phyloP scores from a whole-genome alignment of 2,113 vertebrate genomes.

The Eptesicus fuscus region DNA sequence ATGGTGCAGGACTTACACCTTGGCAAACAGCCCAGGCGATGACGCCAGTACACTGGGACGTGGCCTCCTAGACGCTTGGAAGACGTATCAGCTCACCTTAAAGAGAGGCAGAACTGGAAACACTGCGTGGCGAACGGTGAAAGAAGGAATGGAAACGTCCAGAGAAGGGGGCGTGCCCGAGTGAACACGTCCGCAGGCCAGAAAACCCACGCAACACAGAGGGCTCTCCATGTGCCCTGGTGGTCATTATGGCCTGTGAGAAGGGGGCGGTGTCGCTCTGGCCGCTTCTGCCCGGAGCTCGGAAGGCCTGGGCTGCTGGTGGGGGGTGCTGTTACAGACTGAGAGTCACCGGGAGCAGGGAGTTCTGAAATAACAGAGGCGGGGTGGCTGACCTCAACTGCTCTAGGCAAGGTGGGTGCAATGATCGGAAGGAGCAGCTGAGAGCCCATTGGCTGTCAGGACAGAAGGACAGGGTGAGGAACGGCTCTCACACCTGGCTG shows the following conservation, averaged over 20 bases:
- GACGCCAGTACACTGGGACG: background rate
- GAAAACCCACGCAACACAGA: background rate
- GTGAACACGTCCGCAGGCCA: background rate
- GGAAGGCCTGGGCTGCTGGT: background rate
- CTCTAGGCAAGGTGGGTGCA: background rate
- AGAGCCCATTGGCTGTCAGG: background rate
- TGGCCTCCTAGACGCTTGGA: background rate
- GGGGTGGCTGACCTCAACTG: background rate
- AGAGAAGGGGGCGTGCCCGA: background rate
- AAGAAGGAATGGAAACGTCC: background rate
- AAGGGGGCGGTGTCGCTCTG: background rate
- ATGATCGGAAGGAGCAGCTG: background rate
- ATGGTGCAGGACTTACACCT: background rate
- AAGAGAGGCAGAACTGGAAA: background rate
- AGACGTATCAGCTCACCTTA: background rate
- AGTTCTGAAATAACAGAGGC: background rate
- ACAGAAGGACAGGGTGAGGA: background rate
- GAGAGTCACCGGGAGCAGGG: background rate
- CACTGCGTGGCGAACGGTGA: background rate
- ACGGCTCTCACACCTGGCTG: accelerated
- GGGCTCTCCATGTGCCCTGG: accelerated
- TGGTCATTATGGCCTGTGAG: background rate
- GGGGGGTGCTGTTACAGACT: background rate
- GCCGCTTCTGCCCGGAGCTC: background rate
- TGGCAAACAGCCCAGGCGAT: background rate